Base-by-base conservation (phyloP, 2,113 vertebrate species). In the Lophius piscatorius region DNA sequence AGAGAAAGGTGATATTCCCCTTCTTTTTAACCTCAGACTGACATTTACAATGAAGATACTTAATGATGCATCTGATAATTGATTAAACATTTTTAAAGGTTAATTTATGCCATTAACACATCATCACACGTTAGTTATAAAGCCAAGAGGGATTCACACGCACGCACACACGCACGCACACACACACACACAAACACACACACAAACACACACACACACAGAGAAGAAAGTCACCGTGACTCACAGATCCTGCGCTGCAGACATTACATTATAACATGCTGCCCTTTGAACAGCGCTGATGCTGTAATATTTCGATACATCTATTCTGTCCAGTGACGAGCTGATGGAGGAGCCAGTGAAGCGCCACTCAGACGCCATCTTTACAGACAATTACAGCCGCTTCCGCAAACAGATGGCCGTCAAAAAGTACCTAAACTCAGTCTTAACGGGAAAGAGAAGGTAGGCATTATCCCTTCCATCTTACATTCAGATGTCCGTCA, bases 371-470 rank as follows among this genome's bases (percentile, higher is more conserved):
- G 97, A 99, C 2, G 95, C 95, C 16, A 90, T 99, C 79, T 99
- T 99, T 77, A 98, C 97, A 8, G 95, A 99, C 90, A 96, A 95
- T 84, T 99, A 98, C 83, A 98, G 95, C 50, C 94, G 96, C 70
- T 95, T 97, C 70, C 90, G 95, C 59, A 97, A 98, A 87, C 95
- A 97, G 88, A 96, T 98, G 94, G 97, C 96, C 4, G 92, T 95
- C 58, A 97, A 96, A 91, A 99, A 99, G 75, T 98, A 98, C 73
- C 83, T 98, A 83, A 95, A 96, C 76, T 95, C 94, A 18, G 91
- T 98, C 68, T 80, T 98, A 70, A 92, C 94, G 50, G 96, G 94
- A 33, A 98, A 98, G 81, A 94, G 94, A 82, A 98, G 96, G 97
- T 98, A 92, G 8, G 16, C 24, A 12, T 12, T 4, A 1, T 6